Evolutionary conservation across 2,797 vertebrate species (phyloP), one percentile per base, ranked within the genome.

Genomic region (Gambusia yucatana): DNA sequence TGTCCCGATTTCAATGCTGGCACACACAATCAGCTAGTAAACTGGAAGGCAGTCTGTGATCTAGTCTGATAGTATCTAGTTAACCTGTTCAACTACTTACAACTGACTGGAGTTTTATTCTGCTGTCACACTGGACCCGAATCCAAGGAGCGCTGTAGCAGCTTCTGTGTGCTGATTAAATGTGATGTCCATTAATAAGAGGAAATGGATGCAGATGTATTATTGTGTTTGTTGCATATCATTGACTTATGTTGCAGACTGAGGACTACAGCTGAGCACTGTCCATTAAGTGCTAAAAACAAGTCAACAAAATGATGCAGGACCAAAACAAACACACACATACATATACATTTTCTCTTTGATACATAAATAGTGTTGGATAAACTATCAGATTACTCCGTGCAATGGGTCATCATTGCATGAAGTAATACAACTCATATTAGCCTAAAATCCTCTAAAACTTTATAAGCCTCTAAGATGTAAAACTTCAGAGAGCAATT

Each of bases 231-330:
- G 73, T 78, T 47, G 28, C 33, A 80, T 73, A 79, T 84, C 73
- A 86, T 44, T 61, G 28, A 52, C 85, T 67, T 82, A 83, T 76
- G 84, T 43, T 88, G 86, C 87, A 86, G 84, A 76, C 78, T 33
- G 74, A 83, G 76, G 41, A 11, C 44, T 77, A 84, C 52, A 73
- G 50, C 52, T 7, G 11, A 70, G 57, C 22, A 63, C 77, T 33
- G 84, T 80, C 81, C 79, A 86, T 82, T 43, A 41, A 87, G 67
- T 16, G 59, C 84, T 91, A 89, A 86, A 84, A 86, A 89, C 86
- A 90, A 86, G 77, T 85, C 91, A 91, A 88, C 86, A 90, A 83
- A 85, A 81, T 48, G 44, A 77, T 16, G 28, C 72, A 67, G 70
- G 77, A 87, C 77, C 77, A 73, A 79, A 82, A 77, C 78, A 70